Conservation (phyloP, 2,797 vertebrate genomes). For the Danio tinwini region DNA sequence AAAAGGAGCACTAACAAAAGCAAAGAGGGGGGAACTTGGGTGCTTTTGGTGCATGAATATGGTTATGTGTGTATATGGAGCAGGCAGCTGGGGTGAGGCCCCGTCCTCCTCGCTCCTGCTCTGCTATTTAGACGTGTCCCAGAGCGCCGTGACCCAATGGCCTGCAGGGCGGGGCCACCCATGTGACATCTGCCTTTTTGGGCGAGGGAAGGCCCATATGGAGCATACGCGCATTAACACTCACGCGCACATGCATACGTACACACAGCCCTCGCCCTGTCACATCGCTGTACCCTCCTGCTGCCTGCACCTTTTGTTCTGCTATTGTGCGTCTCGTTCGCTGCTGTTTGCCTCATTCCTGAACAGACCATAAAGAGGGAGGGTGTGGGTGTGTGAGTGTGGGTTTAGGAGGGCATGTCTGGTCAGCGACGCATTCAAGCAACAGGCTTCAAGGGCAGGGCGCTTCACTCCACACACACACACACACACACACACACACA, state of each 20-base stretch:
- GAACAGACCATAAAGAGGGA: constrained; percentile 50
- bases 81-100: constrained; percentile 45
- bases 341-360: constrained; percentile 62
- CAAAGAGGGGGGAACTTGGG: constrained; percentile 16
- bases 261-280: constrained; percentile 53
- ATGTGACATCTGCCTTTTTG: constrained; percentile 85
- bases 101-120: constrained; percentile 62
- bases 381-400: constrained; percentile 54
- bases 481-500: constrained; percentile 44
- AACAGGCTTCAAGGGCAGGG: constrained; percentile 45
- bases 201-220: constrained; percentile 73
- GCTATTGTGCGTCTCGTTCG: constrained; percentile 51
- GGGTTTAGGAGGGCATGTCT: constrained; percentile 40
- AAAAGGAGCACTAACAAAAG: constrained; percentile 18
- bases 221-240: constrained; percentile 63
- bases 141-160: constrained; percentile 78
- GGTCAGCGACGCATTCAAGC: constrained; percentile 38
- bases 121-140: constrained; percentile 75
- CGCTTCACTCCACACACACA: constrained; percentile 27
- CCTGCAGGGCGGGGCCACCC: constrained; percentile 73
- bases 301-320: constrained; percentile 69
- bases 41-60: constrained; percentile 55
- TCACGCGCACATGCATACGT: constrained; percentile 49
- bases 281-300: constrained; percentile 65
- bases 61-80: constrained; percentile 49